Evolutionary conservation across 2,113 vertebrate genomes (phyloP).

Genomic region (Poeciliopsis retropinna): DNA sequence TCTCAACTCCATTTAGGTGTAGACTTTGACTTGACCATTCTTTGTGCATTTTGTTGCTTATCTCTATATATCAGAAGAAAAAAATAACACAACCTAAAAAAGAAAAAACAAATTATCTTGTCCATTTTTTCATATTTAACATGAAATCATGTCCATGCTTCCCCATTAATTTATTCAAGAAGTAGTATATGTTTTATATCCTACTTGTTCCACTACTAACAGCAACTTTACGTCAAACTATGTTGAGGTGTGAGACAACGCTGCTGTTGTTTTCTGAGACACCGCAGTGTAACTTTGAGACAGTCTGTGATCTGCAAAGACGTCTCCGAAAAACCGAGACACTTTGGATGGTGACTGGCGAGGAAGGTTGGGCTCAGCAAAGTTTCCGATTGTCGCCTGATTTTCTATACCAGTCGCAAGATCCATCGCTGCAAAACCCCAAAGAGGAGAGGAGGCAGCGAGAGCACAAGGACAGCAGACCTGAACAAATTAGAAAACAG

Average conservation of each 20-base stretch:
- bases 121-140: no score
- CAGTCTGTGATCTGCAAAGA: neutral
- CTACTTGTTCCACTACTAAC: no score
- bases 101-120: neutral
- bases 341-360: slow-evolving; percentile 46
- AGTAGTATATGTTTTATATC: no score
- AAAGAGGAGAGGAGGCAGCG: slow-evolving; percentile 17
- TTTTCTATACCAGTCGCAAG: slow-evolving; percentile 36
- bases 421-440: slow-evolving; percentile 26
- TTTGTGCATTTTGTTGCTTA: neutral
- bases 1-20: no score
- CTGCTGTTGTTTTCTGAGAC: neutral
- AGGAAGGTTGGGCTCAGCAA: slow-evolving; percentile 44
- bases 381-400: slow-evolving; percentile 55
- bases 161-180: no score
- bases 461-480: slow-evolving; percentile 18
- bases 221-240: no score
- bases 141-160: no score
- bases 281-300: neutral
- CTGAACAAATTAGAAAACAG: slow-evolving; percentile 21
- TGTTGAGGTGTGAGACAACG: neutral
- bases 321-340: slow-evolving; percentile 19
- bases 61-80: neutral
- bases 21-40: no score
- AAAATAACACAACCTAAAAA: neutral